Base-by-base conservation (phyloP, 2,797 vertebrate genomes). In the Smutsia temminckii region DNA sequence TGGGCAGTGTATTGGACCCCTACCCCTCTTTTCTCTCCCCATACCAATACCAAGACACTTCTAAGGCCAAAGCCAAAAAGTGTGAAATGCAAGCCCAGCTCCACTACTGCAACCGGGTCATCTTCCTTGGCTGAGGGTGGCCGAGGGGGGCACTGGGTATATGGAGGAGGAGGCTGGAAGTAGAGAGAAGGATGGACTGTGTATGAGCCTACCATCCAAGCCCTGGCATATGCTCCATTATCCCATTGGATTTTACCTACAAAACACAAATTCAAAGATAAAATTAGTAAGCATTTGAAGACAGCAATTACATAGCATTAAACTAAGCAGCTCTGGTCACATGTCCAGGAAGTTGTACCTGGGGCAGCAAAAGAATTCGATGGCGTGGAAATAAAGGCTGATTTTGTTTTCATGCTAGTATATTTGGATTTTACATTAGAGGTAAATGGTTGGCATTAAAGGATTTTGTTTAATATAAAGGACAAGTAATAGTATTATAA, bases 1-100 rank as follows among this genome's bases (percentile, higher is more conserved):
- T 1, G 0, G 13, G 23, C n/a, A 37, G 6, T 29, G 2, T 46
- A 2, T 7, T 23, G 6, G 4, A 61, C 3, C 0, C 12, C 21
- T 14, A 16, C 1, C 5, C 40, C 78, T 37, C 27, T 63, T 46
- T 81, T 5, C 0, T 1, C 0, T 18, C 5, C 17, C 2, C 12
- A 6, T 10, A 18, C 5, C 14, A 3, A 68, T 2, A 61, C 21
- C 2, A 88, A 25, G 40, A 37, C 14, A 29, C n/a, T 49, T 0
- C 20, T 3, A 0, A 2, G 14, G n/a, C 16, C 55, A 74, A 57
- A 86, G 8, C 2, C 10, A 83, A 74, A 75, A 11, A 6, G 12
- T 61, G 6, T 37, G 64, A 69, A 75, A 66, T 17, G 14, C 53
- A 86, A 77, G 4, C 17, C 29, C 61, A 83, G 3, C 4, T 80